phyloP scores from a whole-genome alignment of 64 coral and sea anemone species.

The Stichodactyla mertensii region DNA sequence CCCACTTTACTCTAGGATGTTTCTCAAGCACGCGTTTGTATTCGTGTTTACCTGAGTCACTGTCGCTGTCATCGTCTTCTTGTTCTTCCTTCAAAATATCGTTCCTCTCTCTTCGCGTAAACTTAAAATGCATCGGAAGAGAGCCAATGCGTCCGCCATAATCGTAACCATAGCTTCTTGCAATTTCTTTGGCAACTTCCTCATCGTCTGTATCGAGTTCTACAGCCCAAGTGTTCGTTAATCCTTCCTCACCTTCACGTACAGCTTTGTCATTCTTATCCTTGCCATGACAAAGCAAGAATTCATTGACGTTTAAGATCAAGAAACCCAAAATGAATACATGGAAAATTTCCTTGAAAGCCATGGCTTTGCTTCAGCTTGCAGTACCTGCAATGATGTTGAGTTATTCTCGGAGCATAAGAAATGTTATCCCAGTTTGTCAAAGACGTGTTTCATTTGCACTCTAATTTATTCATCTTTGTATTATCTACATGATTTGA shows the following conservation, averaged over 20 bases:
- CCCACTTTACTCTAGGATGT: constrained; percentile 68
- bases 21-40: constrained; percentile 29
- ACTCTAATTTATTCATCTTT: not conserved
- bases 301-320: not conserved
- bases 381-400: not conserved
- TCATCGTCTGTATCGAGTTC: constrained; percentile 67
- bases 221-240: constrained; percentile 56
- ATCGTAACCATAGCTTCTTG: constrained; percentile 47
- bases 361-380: not conserved
- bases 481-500: not conserved
- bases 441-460: not conserved
- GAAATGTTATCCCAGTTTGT: not conserved
- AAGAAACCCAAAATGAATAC: not conserved
- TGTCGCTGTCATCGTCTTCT: constrained; percentile 20
- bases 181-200: constrained; percentile 60
- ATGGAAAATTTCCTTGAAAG: not conserved
- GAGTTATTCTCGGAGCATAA: not conserved
- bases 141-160: constrained; percentile 67
- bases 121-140: constrained; percentile 56
- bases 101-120: constrained; percentile 26
- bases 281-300: not conserved
- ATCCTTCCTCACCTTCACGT: not conserved
- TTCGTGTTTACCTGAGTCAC: constrained; percentile 35
- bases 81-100: not conserved
- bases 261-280: not conserved